Percentiles rank a stretch among this genome's conserved stretches.
Conservation (phyloP, 2,797 vertebrate genomes). For the Stomatorhinus walkeri region DNA sequence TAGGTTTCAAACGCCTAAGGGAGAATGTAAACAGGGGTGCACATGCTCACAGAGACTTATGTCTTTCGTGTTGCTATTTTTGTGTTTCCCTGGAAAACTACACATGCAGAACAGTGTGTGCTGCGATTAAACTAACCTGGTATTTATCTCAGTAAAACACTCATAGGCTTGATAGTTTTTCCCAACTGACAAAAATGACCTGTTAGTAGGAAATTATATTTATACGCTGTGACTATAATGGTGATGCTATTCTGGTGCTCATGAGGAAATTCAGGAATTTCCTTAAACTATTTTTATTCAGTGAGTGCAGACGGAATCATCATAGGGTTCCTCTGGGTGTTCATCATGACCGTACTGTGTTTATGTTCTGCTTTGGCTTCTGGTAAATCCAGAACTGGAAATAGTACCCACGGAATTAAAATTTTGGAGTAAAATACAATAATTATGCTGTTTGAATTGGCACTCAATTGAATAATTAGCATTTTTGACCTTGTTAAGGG, state of each 20-base stretch:
- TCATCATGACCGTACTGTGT: neutral
- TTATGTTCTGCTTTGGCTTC: neutral
- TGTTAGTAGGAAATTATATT: neutral
- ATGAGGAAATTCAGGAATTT: slow-evolving; percentile 1
- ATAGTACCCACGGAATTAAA: neutral
- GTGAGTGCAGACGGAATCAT: neutral
- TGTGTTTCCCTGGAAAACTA: neutral
- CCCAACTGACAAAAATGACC: neutral
- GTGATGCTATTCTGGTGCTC: neutral
- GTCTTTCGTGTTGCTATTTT: neutral
- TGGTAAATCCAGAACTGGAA: neutral
- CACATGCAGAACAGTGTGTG: neutral
- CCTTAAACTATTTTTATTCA: slow-evolving; percentile 1
- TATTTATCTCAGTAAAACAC: neutral
- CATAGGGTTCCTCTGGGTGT: neutral
- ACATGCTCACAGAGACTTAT: neutral
- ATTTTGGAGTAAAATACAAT: neutral
- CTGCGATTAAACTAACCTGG: neutral
- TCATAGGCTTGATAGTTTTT: neutral
- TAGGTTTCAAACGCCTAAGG: neutral
- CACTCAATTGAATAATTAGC: neutral
- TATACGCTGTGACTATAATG: neutral
- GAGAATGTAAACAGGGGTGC: neutral
- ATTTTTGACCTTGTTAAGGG: neutral
- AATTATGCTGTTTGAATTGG: neutral